These are phyloP conservation scores for Champsocephalus gunnari DNA, from an alignment of 2,797 vertebrate genomes.

Conservation along the genomic window DNA sequence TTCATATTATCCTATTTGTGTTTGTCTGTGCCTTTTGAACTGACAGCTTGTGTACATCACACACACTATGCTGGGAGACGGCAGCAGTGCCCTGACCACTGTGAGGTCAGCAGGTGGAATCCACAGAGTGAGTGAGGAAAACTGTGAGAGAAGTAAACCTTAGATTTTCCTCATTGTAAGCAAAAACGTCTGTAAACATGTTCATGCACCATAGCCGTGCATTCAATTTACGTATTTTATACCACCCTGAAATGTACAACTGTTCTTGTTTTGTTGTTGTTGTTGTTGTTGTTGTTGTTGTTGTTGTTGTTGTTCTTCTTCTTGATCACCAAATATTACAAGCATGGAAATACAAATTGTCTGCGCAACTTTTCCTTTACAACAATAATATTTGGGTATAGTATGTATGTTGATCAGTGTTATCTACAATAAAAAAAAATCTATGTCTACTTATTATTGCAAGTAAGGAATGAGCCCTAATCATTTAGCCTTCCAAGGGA, in stretches of 20 bases:
- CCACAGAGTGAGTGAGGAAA: constrained; percentile 16
- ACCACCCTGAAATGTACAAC: background rate
- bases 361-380: background rate
- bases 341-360: background rate
- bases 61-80: background rate
- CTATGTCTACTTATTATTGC: background rate
- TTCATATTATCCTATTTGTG: background rate
- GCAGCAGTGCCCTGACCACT: constrained; percentile 35
- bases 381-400: too few relatives aligned
- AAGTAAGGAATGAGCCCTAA: background rate
- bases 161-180: background rate
- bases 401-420: background rate
- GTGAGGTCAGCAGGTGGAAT: constrained; percentile 35
- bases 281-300: background rate
- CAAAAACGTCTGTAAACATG: background rate
- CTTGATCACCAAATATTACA: background rate
- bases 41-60: constrained; percentile 38
- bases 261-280: background rate
- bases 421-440: background rate
- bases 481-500: background rate
- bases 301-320: background rate
- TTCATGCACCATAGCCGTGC: background rate
- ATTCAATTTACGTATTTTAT: background rate
- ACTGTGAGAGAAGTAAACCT: constrained; percentile 30
- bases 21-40: constrained; percentile 6